These are phyloP conservation scores for Bradypodion pumilum DNA, from an alignment of 2,797 vertebrate genomes.

Conservation along the genomic window DNA sequence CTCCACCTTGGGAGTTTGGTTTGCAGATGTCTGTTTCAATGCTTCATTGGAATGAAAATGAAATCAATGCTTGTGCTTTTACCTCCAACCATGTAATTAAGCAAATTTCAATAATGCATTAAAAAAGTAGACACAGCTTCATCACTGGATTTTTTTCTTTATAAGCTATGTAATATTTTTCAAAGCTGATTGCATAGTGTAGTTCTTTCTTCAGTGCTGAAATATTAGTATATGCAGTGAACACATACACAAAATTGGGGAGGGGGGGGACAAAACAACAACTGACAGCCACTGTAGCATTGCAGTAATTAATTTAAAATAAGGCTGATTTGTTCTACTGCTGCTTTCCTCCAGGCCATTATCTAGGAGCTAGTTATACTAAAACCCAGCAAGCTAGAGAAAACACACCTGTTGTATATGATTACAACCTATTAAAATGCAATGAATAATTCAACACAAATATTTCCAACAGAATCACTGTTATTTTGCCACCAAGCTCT, in stretches of 20 bases:
- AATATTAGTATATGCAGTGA: slow-evolving; percentile 48
- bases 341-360: slow-evolving; percentile 61
- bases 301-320: slow-evolving; percentile 75
- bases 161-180: slow-evolving; percentile 44
- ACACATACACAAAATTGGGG: slow-evolving; percentile 57
- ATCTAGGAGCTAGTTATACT: slow-evolving; percentile 67
- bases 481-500: slow-evolving; percentile 35
- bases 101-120: slow-evolving; percentile 56
- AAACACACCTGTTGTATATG: slow-evolving; percentile 72
- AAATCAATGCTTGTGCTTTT: slow-evolving; percentile 58
- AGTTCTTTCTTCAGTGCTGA: slow-evolving; percentile 47
- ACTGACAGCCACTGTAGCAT: slow-evolving; percentile 66
- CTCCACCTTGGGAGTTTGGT: slow-evolving; percentile 51
- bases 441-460: slow-evolving; percentile 75
- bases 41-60: slow-evolving; percentile 64
- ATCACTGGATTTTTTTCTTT: slow-evolving; percentile 44
- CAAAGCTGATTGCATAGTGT: slow-evolving; percentile 52
- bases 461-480: slow-evolving; percentile 53
- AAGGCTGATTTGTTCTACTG: slow-evolving; percentile 71
- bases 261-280: slow-evolving; percentile 63
- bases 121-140: slow-evolving; percentile 22
- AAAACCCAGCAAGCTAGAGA: slow-evolving; percentile 66
- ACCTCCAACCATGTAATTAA: slow-evolving; percentile 34
- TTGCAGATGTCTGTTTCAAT: slow-evolving; percentile 52
- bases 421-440: slow-evolving; percentile 69